Evolutionary conservation across 2,888 invertebrate genomes (phyloP).

Genomic region (Zygogramma bicolorata): DNA sequence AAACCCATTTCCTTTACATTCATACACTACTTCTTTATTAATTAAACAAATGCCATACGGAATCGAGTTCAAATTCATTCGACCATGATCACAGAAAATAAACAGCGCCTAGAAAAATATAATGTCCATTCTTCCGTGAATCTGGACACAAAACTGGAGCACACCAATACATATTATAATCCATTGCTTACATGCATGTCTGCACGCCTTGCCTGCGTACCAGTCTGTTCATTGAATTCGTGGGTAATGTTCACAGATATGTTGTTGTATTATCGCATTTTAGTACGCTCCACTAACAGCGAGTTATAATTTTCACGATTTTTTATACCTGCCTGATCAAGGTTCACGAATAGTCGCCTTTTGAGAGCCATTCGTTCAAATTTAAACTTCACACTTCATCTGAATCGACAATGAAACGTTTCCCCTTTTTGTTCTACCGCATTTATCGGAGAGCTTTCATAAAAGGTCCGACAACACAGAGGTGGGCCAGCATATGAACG

Average conservation of each 20-base stretch:
- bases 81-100: neutral
- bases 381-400: constrained; percentile 35
- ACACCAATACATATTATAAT: constrained; percentile 24
- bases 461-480: neutral
- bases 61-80: neutral
- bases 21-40: no score
- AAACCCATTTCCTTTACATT: no score
- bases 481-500: constrained; percentile 3
- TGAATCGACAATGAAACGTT: constrained; percentile 25
- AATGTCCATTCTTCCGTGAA: constrained; percentile 27
- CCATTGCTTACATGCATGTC: constrained; percentile 40
- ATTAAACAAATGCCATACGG: no score
- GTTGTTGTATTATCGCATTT: constrained; percentile 4
- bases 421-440: constrained; percentile 26
- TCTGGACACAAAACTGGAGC: constrained; percentile 32
- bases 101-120: constrained; percentile 1
- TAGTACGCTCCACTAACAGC: neutral
- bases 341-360: constrained; percentile 33
- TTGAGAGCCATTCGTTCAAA: constrained; percentile 27
- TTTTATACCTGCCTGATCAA: constrained; percentile 49
- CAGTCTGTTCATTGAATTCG: constrained; percentile 25
- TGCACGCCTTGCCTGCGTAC: constrained; percentile 26
- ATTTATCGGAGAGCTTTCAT: constrained; percentile 23
- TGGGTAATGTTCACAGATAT: constrained; percentile 21
- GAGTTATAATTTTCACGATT: constrained; percentile 39